phyloP scores from a whole-genome alignment of 2,797 vertebrate genomes.

The Sphenopsis melanotis region DNA sequence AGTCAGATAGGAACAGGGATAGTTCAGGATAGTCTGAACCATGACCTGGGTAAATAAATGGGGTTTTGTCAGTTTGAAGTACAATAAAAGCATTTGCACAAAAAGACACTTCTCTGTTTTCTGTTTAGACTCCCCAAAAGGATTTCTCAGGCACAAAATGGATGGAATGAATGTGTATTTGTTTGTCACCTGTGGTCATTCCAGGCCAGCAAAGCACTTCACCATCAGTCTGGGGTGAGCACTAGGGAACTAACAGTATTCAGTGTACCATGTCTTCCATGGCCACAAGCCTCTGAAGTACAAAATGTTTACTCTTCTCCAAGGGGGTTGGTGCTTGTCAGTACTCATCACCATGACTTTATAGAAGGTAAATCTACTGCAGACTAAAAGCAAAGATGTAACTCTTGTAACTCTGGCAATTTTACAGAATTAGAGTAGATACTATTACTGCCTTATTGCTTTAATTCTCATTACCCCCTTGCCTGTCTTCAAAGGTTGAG shows the following conservation, averaged over 20 bases:
- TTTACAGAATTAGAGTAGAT: background rate
- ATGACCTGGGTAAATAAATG: background rate
- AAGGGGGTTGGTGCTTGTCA: background rate
- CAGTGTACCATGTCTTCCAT: background rate
- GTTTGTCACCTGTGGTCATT: background rate
- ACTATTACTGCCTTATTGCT: background rate
- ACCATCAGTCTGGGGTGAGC: background rate
- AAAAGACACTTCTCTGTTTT: background rate
- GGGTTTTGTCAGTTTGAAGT: background rate
- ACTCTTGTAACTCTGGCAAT: background rate
- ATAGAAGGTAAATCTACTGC: background rate
- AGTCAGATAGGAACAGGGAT: background rate
- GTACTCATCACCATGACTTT: background rate
- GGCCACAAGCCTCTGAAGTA: background rate
- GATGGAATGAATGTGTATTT: background rate
- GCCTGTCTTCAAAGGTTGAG: background rate
- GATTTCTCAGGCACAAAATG: background rate
- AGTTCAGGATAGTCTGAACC: background rate
- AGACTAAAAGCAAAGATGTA: background rate
- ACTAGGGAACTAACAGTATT: background rate
- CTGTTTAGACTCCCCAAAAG: background rate
- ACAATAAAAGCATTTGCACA: background rate
- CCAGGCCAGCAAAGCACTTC: background rate
- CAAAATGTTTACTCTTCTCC: background rate
- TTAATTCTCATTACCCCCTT: background rate